Conservation (phyloP, 2,888 invertebrate genomes). For the Anarsia innoxiella region DNA sequence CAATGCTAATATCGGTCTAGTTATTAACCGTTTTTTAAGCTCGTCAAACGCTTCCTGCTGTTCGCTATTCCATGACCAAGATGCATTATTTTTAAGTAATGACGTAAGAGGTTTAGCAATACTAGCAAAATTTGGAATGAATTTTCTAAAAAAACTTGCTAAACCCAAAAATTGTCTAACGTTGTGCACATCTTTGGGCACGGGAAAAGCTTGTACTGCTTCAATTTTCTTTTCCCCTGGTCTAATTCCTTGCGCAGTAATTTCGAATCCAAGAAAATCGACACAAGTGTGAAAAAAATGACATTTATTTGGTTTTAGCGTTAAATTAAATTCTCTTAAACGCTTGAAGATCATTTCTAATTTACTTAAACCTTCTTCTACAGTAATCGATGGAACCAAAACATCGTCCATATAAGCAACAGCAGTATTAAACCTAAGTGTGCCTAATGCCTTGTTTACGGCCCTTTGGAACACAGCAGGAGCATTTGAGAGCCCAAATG, state of each 20-base stretch:
- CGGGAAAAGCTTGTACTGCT: conserved; percentile 15
- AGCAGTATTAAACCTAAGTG: conserved; percentile 10
- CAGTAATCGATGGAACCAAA: not conserved
- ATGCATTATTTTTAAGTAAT: too few relatives aligned
- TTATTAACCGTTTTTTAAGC: conserved; percentile 5
- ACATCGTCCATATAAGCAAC: conserved; percentile 14
- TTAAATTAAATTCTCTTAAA: not conserved
- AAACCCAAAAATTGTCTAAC: conserved; percentile 19
- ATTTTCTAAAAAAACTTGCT: conserved; percentile 18
- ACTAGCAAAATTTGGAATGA: too few relatives aligned
- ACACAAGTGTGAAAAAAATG: conserved; percentile 5
- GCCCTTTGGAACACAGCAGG: not conserved
- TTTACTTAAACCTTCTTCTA: not conserved
- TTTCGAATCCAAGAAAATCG: conserved; percentile 16
- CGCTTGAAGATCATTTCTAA: not conserved
- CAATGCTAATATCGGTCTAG: conserved; percentile 9
- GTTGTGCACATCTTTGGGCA: conserved; percentile 14
- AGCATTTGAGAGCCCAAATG: not conserved
- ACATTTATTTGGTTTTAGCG: not conserved
- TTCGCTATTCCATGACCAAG: conserved; percentile 18
- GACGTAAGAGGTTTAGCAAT: too few relatives aligned
- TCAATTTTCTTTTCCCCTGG: conserved; percentile 16
- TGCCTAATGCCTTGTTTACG: not conserved
- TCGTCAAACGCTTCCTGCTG: conserved; percentile 10
- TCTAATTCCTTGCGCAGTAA: conserved; percentile 15